These are phyloP conservation scores for Ciconia boyciana DNA, from an alignment of 2,113 vertebrate species.

Conservation along the genomic window DNA sequence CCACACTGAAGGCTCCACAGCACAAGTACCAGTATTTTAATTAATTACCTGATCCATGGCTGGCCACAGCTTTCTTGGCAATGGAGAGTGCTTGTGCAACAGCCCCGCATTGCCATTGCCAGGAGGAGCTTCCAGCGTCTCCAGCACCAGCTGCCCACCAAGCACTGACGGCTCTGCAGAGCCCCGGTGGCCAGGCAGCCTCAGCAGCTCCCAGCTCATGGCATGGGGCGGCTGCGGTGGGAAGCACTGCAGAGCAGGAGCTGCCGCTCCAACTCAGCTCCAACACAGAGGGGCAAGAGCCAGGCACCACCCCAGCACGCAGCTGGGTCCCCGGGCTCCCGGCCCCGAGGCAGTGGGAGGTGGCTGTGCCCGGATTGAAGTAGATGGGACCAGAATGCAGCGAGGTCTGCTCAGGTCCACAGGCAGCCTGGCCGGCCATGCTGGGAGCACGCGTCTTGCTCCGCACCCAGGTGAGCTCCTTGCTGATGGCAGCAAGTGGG, in stretches of 20 bases:
- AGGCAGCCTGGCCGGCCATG: not conserved
- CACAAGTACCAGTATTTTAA: not conserved
- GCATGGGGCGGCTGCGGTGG: rapidly evolving
- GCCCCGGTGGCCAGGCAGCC: not conserved
- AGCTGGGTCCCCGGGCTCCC: not conserved
- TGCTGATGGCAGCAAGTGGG: not conserved
- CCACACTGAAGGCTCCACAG: not conserved
- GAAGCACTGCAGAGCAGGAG: not conserved
- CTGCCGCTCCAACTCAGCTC: not conserved
- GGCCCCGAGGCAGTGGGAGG: rapidly evolving
- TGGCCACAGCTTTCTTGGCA: not conserved
- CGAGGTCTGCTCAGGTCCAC: not conserved
- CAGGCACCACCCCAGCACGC: not conserved
- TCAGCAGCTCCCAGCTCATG: rapidly evolving
- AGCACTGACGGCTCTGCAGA: rapidly evolving
- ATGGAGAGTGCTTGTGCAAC: not conserved
- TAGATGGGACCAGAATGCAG: not conserved
- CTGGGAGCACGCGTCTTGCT: not conserved
- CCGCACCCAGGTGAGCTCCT: not conserved
- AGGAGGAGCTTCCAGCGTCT: not conserved
- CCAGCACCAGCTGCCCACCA: rapidly evolving
- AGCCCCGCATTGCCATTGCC: not conserved
- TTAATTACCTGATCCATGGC: not conserved
- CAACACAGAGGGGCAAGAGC: not conserved
- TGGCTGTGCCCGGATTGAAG: rapidly evolving